Evolutionary conservation across 92 coral and sea anemone genomes (phyloP).

Genomic region (Heliopora coerulea): DNA sequence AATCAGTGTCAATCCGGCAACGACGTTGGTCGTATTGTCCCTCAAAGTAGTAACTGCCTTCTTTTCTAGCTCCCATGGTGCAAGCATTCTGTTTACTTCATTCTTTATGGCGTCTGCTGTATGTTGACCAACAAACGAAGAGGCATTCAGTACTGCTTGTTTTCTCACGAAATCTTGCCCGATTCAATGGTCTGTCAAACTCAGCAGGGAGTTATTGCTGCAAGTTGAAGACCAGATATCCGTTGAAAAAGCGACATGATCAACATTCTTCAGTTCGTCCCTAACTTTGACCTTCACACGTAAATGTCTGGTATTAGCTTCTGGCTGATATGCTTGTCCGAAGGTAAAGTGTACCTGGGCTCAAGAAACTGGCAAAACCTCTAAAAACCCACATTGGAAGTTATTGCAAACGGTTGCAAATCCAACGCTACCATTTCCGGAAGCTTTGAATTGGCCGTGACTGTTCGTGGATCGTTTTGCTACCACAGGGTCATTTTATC

Average conservation of each 20-base stretch:
- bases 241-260: constrained; percentile 9
- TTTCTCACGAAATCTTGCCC: constrained; percentile 11
- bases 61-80: background rate
- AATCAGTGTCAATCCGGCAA: constrained; percentile 16
- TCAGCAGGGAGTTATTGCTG: too few species aligned
- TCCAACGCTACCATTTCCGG: background rate
- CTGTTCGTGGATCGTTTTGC: background rate
- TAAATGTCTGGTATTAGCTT: constrained; percentile 8
- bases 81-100: constrained; percentile 6
- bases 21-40: constrained; percentile 24
- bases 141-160: constrained; percentile 9
- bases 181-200: constrained; percentile 18
- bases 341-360: background rate
- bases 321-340: constrained; percentile 9
- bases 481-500: background rate
- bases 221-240: constrained; percentile 24
- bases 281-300: background rate
- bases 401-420: constrained; percentile 11
- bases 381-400: constrained; percentile 11
- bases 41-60: constrained; percentile 6
- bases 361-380: background rate
- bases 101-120: constrained; percentile 19
- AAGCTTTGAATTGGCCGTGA: background rate
- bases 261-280: constrained; percentile 5
- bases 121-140: constrained; percentile 24